Evolutionary conservation across 2,113 vertebrate species (phyloP), one percentile per base, ranked within the genome.

Genomic region (Etheostoma cragini): DNA sequence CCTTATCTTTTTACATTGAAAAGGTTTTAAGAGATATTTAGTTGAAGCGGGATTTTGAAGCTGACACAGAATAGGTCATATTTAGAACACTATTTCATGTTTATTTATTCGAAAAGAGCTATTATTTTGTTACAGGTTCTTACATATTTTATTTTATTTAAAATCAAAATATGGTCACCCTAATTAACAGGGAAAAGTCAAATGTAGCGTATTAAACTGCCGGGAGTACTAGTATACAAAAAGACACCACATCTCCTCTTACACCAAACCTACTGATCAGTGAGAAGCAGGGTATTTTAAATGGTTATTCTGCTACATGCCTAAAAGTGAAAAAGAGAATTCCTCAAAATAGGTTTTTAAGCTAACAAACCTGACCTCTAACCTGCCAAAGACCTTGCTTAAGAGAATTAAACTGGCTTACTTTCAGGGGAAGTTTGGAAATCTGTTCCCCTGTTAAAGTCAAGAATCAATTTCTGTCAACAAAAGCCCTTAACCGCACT

Each of bases 401-500:
- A 21, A 60, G 17, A 52, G 33, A 64, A 62, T 76, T 50, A 16
- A 38, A 69, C 54, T 24, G 6, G 12, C 26, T 26, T 53, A 68
- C 8, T 13, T 3, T 7, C 3, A 80, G 46, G 65, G 53, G 57
- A 50, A 66, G 54, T 61, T 54, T 61, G n/a, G 77, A 78, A 73
- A 80, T 42, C 8, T 65, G 70, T 60, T 69, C 69, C 54, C 52
- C 21, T 22, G 16, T 79, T 54, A 49, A 67, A 58, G 33, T 52
- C 70, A 84, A 52, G 61, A 82, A 69, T 81, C n/a, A 45, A 26
- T 79, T 56, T 84, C 80, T 84, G 78, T 88, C 81, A 87, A 85
- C 76, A 91, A 83, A 74, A 3, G 22, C 38, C 72, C 16, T 76
- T 15, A 14, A 80, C 68, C 78, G 52, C 76, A 52, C 57, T 3